Evolutionary conservation across 2,797 vertebrate species (phyloP).

Genomic region (Zonotrichia albicollis): DNA sequence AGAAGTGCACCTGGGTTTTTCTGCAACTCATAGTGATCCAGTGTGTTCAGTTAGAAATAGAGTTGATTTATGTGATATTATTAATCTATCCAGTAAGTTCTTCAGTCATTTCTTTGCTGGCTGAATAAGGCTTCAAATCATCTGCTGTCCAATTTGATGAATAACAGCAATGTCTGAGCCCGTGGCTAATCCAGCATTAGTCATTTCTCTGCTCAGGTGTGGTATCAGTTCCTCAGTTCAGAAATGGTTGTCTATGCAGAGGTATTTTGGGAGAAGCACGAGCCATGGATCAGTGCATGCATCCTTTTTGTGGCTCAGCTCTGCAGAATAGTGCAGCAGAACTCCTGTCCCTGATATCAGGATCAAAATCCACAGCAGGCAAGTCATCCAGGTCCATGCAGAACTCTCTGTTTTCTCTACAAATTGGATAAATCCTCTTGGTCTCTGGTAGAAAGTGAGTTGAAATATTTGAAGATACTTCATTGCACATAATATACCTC

Average conservation of each 20-base stretch:
- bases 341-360: background rate
- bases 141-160: background rate
- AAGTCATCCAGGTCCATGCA: background rate
- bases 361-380: background rate
- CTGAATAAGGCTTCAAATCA: slow-evolving; percentile 15
- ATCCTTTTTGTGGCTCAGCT: background rate
- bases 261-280: background rate
- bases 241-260: background rate
- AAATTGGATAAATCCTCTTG: background rate
- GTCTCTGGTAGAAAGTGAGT: background rate
- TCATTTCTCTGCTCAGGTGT: background rate
- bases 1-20: background rate
- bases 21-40: background rate
- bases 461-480: background rate
- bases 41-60: background rate
- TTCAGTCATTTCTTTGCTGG: background rate
- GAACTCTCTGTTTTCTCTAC: background rate
- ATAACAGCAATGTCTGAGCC: background rate
- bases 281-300: background rate
- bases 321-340: background rate
- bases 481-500: background rate
- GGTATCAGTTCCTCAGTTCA: background rate
- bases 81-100: background rate
- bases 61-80: background rate
- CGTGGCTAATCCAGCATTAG: background rate